Evolutionary conservation across 2,113 vertebrate genomes (phyloP).

Genomic region (Festucalex cinctus): DNA sequence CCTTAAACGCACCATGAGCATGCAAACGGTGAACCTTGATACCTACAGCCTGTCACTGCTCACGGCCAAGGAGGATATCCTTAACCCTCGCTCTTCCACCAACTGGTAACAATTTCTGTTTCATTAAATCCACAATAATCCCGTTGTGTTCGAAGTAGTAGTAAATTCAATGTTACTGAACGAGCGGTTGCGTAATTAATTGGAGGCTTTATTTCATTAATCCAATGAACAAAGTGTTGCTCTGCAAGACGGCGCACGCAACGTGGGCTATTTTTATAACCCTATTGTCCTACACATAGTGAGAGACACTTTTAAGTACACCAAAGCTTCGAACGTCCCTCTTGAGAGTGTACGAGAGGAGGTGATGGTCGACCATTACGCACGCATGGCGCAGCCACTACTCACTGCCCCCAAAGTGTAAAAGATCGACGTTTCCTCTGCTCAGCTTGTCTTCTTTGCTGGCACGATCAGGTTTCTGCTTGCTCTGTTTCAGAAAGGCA

Average conservation of each 20-base stretch:
- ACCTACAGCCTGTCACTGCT: slow-evolving; percentile 80
- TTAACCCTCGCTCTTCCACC: slow-evolving; percentile 75
- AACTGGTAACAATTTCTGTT: slow-evolving; percentile 71
- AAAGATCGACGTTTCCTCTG: neutral
- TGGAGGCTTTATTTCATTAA: slow-evolving; percentile 36
- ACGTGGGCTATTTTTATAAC: slow-evolving; percentile 8
- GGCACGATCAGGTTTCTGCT: slow-evolving; percentile 48
- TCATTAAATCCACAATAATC: neutral
- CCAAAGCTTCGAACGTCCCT: neutral
- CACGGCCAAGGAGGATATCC: slow-evolving; percentile 81
- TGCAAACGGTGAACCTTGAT: slow-evolving; percentile 74
- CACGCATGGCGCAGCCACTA: slow-evolving; percentile 34
- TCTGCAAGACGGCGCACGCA: slow-evolving; percentile 16
- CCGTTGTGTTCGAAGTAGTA: neutral
- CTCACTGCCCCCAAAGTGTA: slow-evolving; percentile 6
- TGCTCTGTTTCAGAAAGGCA: slow-evolving; percentile 38
- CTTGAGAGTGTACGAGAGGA: neutral
- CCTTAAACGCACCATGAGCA: slow-evolving; percentile 64
- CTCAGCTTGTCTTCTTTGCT: slow-evolving; percentile 19
- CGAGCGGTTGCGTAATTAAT: slow-evolving; percentile 43
- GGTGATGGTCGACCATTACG: slow-evolving; percentile 23
- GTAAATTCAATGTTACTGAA: slow-evolving; percentile 10
- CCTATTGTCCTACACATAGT: neutral
- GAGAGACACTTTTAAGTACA: neutral
- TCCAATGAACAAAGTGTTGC: slow-evolving; percentile 26